Conservation (phyloP, 2,113 vertebrate species). For the Calyptommatus sinebrachiatus region DNA sequence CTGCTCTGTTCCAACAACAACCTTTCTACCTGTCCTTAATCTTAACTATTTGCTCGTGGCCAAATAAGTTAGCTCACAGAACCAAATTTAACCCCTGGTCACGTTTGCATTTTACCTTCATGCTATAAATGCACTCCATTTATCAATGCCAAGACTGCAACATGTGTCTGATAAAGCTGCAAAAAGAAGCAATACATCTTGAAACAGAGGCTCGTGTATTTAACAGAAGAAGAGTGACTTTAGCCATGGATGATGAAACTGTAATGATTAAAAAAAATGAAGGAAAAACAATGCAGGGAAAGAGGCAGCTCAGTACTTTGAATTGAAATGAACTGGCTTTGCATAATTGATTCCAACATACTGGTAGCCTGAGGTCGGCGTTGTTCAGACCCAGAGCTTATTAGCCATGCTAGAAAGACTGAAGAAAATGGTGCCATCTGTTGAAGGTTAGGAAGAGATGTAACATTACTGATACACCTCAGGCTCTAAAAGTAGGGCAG, state of each 20-base stretch:
- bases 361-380: constrained; percentile 51
- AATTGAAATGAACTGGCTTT: constrained; percentile 64
- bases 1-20: neutral
- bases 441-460: constrained; percentile 56
- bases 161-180: constrained; percentile 33
- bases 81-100: constrained; percentile 21
- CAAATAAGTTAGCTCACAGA: constrained; percentile 28
- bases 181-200: constrained; percentile 25
- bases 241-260: constrained; percentile 28
- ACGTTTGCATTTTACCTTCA: constrained; percentile 12
- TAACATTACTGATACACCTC: constrained; percentile 38
- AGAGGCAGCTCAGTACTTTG: constrained; percentile 55
- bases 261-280: constrained; percentile 36
- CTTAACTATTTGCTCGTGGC: constrained; percentile 27
- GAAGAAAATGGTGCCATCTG: constrained; percentile 50
- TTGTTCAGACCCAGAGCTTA: constrained; percentile 58
- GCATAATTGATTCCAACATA: constrained; percentile 62
- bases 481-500: constrained; percentile 58
- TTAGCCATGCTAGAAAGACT: constrained; percentile 53
- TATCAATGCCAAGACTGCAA: constrained; percentile 34
- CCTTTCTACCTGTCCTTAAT: constrained; percentile 34
- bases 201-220: constrained; percentile 36
- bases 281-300: constrained; percentile 33
- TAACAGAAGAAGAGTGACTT: constrained; percentile 38
- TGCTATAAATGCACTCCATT: neutral